Base-by-base conservation (phyloP, 2,888 invertebrate genomes). In the Colletes collaris region DNA sequence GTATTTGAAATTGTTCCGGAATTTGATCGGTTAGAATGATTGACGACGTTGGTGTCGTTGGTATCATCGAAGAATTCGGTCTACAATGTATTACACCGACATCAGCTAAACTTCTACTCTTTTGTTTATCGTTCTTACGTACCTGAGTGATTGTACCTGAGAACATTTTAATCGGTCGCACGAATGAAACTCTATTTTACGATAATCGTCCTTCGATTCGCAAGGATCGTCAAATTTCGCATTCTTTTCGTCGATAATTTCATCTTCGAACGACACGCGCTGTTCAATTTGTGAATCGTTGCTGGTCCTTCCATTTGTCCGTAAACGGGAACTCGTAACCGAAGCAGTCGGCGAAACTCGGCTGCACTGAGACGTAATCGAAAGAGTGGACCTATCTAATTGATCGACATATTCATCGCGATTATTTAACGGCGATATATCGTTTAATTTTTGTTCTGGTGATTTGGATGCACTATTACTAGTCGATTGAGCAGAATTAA, bases 131-230 rank as follows among this genome's bases (percentile, higher is more conserved):
- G n/a, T 79, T 27, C 13, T 79, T 84, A 86, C 81, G 84, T 89
- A 90, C 90, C 90, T 90, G 78, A 83, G 78, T 70, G 86, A 88
- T 82, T 90, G 88, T 89, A 88, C 88, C 89, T 90, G 89, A 80
- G 87, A 78, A 71, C 80, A 78, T 79, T 83, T 86, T 60, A 74
- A 82, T 40, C 81, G 84, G 64, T 89, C 84, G 8, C 56, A 37
- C 0, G 69, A 65, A 53, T 44, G 65, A 5, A 67, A 58, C n/a
- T 77, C 79, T 40, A 70, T 59, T 64, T 66, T 82, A 67, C 62
- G 74, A 60, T 35, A 44, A 44, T 75, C 71, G 2, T 79, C 60
- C 10, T 71, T 52, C n/a, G 55, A 55, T 4, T 79, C 81, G 4
- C 80, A 82, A n/a, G 71, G 73, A 50, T 69, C 70, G 6, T 83